Percentiles rank a stretch among this genome's conserved stretches.
These are phyloP conservation scores for Paraplagusia blochii DNA, from an alignment of 2,113 vertebrate genomes.

Conservation along the genomic window DNA sequence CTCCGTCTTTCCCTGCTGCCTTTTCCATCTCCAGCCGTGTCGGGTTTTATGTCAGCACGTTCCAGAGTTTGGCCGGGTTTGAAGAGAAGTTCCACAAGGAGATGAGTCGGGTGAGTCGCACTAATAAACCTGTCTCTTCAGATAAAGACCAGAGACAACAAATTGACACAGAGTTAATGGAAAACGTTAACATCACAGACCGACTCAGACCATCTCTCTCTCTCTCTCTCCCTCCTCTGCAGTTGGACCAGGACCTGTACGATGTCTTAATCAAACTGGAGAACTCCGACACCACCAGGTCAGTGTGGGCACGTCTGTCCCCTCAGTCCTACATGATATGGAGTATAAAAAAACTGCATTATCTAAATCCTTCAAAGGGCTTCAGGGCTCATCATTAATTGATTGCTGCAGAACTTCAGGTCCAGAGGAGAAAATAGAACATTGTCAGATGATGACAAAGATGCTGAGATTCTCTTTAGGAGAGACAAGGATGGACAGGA, in stretches of 20 bases:
- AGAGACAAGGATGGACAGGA: no score
- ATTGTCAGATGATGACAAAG: no score
- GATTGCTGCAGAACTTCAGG: neutral
- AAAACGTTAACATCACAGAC: constrained; percentile 1
- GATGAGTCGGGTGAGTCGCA: constrained; percentile 87
- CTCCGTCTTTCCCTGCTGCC: constrained; percentile 18
- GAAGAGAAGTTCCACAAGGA: constrained; percentile 99
- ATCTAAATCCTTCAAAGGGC: neutral
- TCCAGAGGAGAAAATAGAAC: constrained; percentile 7
- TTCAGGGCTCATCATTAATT: constrained; percentile 5
- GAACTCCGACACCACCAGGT: constrained; percentile 76
- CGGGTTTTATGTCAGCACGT: constrained; percentile 98
- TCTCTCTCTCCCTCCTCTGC: constrained; percentile 17
- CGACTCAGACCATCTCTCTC: neutral
- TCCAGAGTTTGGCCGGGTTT: constrained; percentile 95
- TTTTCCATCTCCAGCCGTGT: constrained; percentile 81
- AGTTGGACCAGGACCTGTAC: constrained; percentile 92
- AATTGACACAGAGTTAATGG: neutral
- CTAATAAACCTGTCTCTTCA: neutral
- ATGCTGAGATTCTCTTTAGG: no score
- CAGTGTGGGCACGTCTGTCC: constrained; percentile 31
- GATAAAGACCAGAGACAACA: constrained; percentile 14
- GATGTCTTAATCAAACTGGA: constrained; percentile 87
- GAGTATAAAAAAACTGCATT: neutral
- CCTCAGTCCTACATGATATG: neutral